A percentile compares a stretch with the other conserved stretches of the same genome.
phyloP scores from a whole-genome alignment of 2,888 invertebrate genomes.

The Tinea pellionella region DNA sequence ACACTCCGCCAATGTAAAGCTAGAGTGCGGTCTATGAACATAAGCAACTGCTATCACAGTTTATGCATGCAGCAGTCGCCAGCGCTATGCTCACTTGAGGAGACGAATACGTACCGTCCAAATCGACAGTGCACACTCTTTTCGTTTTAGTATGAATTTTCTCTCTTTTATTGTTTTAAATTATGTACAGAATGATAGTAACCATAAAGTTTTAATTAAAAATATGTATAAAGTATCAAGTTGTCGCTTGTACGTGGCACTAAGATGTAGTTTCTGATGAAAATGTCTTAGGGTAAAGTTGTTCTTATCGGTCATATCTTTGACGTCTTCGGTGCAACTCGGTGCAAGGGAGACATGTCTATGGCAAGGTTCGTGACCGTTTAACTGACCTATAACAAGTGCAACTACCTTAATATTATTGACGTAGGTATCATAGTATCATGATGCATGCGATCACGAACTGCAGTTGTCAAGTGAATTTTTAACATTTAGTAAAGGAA shows the following conservation, averaged over 20 bases:
- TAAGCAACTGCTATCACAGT: no score
- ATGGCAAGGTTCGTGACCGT: slow-evolving; percentile 21
- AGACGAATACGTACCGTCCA: no score
- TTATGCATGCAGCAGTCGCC: no score
- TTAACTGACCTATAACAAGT: slow-evolving; percentile 47
- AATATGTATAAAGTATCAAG: not conserved
- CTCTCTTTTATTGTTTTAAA: no score
- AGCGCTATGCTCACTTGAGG: no score
- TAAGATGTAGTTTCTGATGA: no score
- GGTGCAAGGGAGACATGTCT: not conserved
- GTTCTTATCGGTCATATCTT: slow-evolving; percentile 10
- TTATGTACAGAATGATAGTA: no score
- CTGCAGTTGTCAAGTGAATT: not conserved
- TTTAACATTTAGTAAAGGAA: no score
- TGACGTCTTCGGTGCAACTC: slow-evolving; percentile 5
- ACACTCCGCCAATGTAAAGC: no score
- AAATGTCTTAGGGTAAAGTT: not conserved
- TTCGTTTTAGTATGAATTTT: no score
- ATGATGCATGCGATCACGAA: slow-evolving; percentile 5
- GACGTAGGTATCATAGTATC: not conserved
- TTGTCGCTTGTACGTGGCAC: not conserved
- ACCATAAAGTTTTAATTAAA: not conserved
- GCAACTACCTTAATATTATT: slow-evolving; percentile 1
- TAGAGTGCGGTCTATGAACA: no score
- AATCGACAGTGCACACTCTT: no score